Conservation (phyloP, 2,113 vertebrate species). For the Piprites chloris region DNA sequence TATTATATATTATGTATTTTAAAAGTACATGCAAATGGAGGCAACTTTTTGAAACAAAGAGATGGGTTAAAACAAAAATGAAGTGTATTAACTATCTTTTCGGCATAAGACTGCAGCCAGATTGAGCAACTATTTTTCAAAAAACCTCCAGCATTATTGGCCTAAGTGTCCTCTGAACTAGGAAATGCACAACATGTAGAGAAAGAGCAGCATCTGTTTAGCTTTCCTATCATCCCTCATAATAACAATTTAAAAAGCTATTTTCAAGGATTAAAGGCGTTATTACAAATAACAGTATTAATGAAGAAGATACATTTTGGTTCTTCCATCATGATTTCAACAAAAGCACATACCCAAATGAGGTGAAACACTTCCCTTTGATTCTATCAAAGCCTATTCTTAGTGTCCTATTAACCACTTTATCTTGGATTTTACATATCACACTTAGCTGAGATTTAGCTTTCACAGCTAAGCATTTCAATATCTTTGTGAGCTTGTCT, state of each 20-base stretch:
- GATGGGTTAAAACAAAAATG: not conserved
- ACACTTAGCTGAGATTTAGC: not conserved
- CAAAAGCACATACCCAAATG: not conserved
- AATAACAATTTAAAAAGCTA: not conserved
- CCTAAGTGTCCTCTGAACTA: not conserved
- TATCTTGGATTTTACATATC: not conserved
- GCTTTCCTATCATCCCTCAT: not conserved
- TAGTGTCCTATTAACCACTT: slow-evolving; percentile 20
- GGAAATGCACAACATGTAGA: not conserved
- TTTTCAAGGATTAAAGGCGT: not conserved
- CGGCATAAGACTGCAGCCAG: not conserved
- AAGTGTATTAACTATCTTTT: not conserved
- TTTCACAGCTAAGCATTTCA: slow-evolving; percentile 14
- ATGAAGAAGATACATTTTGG: not conserved
- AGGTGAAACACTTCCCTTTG: not conserved
- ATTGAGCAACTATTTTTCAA: slow-evolving; percentile 8
- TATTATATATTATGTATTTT: no score
- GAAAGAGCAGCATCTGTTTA: not conserved
- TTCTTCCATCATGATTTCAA: not conserved
- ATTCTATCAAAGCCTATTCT: slow-evolving; percentile 13
- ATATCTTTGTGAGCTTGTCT: slow-evolving; percentile 25
- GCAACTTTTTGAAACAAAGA: not conserved
- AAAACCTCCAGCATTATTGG: not conserved
- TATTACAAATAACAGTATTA: not conserved
- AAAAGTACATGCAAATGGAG: no score